phyloP scores from a whole-genome alignment of 2,113 vertebrate genomes.

The Campylomormyrus tamandua region DNA sequence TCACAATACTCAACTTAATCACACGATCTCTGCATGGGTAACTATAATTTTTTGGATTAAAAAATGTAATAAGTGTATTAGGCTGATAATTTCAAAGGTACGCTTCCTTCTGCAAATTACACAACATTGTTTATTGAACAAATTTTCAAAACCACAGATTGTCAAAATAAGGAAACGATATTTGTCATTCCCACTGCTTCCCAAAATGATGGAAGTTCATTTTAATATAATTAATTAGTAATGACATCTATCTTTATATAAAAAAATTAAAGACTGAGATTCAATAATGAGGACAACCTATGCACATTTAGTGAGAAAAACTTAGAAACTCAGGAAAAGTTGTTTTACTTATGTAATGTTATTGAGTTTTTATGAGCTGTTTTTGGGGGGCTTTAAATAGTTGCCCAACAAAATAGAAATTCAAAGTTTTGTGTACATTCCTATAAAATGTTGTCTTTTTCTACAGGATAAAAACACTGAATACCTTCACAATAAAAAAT shows the following conservation, averaged over 20 bases:
- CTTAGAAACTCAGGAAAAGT: not conserved
- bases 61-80: not conserved
- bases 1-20: not conserved
- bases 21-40: not conserved
- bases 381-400: not conserved
- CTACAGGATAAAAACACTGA: not conserved
- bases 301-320: not conserved
- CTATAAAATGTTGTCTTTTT: not conserved
- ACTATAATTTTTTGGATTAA: not conserved
- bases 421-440: no score
- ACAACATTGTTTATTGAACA: not conserved
- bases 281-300: not conserved
- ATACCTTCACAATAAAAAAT: not conserved
- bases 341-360: not conserved
- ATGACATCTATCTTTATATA: not conserved
- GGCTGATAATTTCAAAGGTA: not conserved
- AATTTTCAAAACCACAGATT: not conserved
- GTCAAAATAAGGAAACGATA: not conserved
- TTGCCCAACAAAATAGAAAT: no score
- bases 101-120: not conserved
- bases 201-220: not conserved
- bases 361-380: not conserved
- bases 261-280: not conserved
- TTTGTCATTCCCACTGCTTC: not conserved
- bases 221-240: not conserved